These are phyloP conservation scores for Epinotia bilunana DNA, from an alignment of 2,888 invertebrate species.

Conservation along the genomic window DNA sequence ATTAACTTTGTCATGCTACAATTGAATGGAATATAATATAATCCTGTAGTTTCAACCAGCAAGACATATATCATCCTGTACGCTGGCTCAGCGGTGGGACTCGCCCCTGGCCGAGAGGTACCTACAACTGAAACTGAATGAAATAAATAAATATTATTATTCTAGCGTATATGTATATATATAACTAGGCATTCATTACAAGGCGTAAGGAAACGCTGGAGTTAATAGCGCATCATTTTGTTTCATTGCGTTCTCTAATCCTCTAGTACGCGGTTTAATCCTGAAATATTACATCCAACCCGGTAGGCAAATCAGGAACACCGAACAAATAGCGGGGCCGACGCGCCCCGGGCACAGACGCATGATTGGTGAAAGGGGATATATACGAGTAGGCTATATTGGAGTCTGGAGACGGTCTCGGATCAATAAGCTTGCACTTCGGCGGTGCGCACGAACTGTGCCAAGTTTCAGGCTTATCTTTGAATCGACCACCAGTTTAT, in stretches of 20 bases:
- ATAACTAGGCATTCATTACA: too few relatives aligned
- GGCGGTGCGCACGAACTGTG: conserved; percentile 13
- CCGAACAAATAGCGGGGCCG: neutral
- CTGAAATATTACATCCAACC: neutral
- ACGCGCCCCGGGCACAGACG: neutral
- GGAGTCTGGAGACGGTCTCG: conserved; percentile 25
- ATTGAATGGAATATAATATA: neutral
- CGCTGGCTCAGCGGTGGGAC: too few relatives aligned
- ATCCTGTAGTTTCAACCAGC: neutral
- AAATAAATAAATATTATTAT: too few relatives aligned
- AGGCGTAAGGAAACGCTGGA: neutral
- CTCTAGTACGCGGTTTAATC: neutral
- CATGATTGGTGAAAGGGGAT: neutral
- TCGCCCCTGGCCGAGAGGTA: too few relatives aligned
- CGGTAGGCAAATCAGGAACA: neutral
- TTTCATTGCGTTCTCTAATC: neutral
- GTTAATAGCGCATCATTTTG: neutral
- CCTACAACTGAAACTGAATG: too few relatives aligned
- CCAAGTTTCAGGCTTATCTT: conserved; percentile 24
- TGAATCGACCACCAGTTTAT: neutral
- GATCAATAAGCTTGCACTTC: conserved; percentile 40
- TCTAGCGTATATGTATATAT: too few relatives aligned
- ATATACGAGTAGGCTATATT: conserved; percentile 13
- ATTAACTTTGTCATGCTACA: neutral
- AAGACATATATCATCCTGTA: too few relatives aligned